Conservation (phyloP, 2,113 vertebrate genomes). For the Sinosuthora webbiana region DNA sequence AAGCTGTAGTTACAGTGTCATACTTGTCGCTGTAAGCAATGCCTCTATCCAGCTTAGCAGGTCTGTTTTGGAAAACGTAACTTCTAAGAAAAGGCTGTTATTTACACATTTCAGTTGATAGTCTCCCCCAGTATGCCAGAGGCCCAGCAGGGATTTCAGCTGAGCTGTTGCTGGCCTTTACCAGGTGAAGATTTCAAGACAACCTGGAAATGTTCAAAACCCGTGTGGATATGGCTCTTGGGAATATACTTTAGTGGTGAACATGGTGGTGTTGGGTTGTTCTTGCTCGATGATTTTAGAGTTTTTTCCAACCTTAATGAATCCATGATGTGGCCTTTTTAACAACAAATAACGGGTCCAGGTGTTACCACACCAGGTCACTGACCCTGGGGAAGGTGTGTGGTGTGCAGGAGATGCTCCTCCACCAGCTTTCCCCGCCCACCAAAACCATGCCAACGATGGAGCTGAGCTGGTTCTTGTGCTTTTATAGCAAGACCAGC, state of each 20-base stretch:
- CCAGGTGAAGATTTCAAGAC: neutral
- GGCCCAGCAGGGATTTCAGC: neutral
- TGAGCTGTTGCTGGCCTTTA: neutral
- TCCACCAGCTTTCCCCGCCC: neutral
- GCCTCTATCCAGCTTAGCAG: neutral
- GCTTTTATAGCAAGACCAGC: neutral
- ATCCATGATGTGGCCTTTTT: neutral
- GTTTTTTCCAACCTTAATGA: neutral
- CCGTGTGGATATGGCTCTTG: neutral
- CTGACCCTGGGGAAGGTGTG: neutral
- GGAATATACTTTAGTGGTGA: neutral
- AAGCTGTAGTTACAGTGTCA: slow-evolving; percentile 61
- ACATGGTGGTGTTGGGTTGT: neutral
- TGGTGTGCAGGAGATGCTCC: neutral
- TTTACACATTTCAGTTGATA: neutral
- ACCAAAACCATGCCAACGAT: neutral
- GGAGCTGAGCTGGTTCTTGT: neutral
- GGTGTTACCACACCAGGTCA: neutral
- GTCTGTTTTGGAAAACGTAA: slow-evolving; percentile 37
- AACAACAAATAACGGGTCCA: neutral
- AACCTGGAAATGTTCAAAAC: neutral
- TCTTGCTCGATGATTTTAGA: neutral
- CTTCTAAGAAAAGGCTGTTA: slow-evolving; percentile 35
- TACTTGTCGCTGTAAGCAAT: slow-evolving; percentile 38
- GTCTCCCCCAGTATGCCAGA: neutral